Evolutionary conservation across 1,140 invertebrate species (phyloP), one percentile per base, ranked within the genome.

Genomic region (Cyclargus thomasi): DNA sequence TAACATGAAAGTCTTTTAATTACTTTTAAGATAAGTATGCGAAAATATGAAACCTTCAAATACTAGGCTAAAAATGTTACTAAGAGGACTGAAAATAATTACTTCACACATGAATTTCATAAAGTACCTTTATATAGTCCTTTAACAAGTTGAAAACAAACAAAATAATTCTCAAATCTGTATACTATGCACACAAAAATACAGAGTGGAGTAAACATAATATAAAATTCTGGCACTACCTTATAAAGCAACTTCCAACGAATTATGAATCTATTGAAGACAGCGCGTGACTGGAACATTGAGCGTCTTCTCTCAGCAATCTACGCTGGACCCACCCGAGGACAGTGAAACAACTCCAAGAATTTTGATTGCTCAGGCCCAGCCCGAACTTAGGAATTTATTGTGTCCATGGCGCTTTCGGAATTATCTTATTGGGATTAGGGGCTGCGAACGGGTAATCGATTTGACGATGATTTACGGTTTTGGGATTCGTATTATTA

Each of bases 321-420:
- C 53, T 39, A 70, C 63, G 39, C 63, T 29, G 64, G 53, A 53
- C 62, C 22, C 64, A 64, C 68, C 65, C 2, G 63, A 53, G 22
- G 62, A 62, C 53, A 70, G 62, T 70, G 53, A 73, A 70, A 66
- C 67, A 65, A 74, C 63, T 68, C 67, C 59, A 72, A 72, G 73
- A 74, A 74, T 74, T 72, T 74, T 69, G 67, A 74, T 74, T 74
- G 69, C 68, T 64, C 53, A 62, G 64, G 64, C 63, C 57, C 63
- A 69, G 64, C 67, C 66, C 53, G 18, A 65, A 67, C 53, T 57
- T 23, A 67, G 68, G 68, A 68, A 74, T 64, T 68, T 62, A 70
- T 67, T 63, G 64, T 63, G 65, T 67, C 63, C 66, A 53, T 23
- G 29, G n/a, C 59, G 29, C 29, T 65, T 63, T 65, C 22, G n/a